Base-by-base conservation (phyloP, 2,797 vertebrate genomes). In the Valencia hispanica region DNA sequence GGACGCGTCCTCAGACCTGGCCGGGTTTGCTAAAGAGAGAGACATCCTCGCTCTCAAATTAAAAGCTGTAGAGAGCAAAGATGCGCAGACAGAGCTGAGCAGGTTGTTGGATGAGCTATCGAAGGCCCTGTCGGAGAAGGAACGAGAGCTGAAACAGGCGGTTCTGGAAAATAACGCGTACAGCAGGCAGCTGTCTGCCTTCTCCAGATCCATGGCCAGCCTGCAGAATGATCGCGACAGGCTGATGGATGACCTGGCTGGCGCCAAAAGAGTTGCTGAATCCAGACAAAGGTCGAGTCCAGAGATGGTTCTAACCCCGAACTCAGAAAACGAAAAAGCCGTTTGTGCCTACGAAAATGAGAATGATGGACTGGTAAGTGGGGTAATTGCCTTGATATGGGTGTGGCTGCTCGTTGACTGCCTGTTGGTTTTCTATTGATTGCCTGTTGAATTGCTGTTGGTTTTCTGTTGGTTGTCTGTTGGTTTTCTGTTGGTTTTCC, bases 121-220 rank as follows among this genome's bases (percentile, higher is more conserved):
- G 8, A 93, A 90, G 86, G 89, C 84, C 0, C 55, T 96, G 72
- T 84, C 89, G 0, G 92, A 87, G 70, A 96, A 90, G 83, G 95
- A 95, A 6, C 36, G 82, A 63, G 94, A 96, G 22, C 89, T 96
- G 51, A 94, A 89, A 81, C 94, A 85, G 73, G 91, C 92, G 1
- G 86, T 86, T 1, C 80, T 92, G 27, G 93, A 97, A 59, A 96
- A 96, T 18, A 79, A 63, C 45, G 76, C 34, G 2, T 95, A 92
- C n/a, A 84, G 74, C 86, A 90, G 94, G 68, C 96, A 97, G 92
- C 89, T 97, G 22, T 90, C 94, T 0, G 96, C 97, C 0, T 97
- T 97, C 92, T 96, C 96, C 84, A 96, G 94, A 68, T 95, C 96
- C 63, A 97, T 97, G 96, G 96, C 94, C 87, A 97, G 96, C 81